These are phyloP conservation scores for Apis cerana DNA, from an alignment of 1,140 invertebrate genomes.

Conservation along the genomic window DNA sequence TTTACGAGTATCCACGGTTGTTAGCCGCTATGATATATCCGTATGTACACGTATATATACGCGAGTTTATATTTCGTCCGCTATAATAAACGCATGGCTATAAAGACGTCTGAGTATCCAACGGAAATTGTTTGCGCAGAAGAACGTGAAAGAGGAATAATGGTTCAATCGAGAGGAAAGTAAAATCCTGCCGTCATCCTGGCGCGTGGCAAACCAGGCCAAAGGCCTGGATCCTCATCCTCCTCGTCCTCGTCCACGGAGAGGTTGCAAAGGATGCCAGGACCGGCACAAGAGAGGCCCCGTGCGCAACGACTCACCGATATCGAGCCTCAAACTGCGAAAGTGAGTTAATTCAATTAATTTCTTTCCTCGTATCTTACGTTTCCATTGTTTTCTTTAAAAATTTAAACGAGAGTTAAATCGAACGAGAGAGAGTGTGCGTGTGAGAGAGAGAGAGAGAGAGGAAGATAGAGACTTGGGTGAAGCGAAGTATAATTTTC, in stretches of 20 bases:
- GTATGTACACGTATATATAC: not conserved
- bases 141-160: slow-evolving; percentile 56
- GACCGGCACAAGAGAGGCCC: slow-evolving; percentile 77
- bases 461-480: not conserved
- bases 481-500: not conserved
- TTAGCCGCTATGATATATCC: not conserved
- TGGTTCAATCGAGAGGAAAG: slow-evolving; percentile 60
- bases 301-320: slow-evolving; percentile 78
- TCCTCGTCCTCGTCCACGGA: slow-evolving; percentile 72
- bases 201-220: slow-evolving; percentile 74
- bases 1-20: not conserved
- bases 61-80: slow-evolving; percentile 19
- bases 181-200: slow-evolving; percentile 69
- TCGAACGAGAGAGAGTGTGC: no score
- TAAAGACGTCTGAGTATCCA: slow-evolving; percentile 41
- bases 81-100: slow-evolving; percentile 17
- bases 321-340: slow-evolving; percentile 76
- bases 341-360: slow-evolving; percentile 63
- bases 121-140: slow-evolving; percentile 49
- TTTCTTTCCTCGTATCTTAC: no score
- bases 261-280: slow-evolving; percentile 78
- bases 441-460: not conserved
- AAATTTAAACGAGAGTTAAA: no score
- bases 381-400: not conserved
- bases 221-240: slow-evolving; percentile 71